These are phyloP conservation scores for Craseonycteris thonglongyai DNA, from an alignment of 2,113 vertebrate species.

Conservation along the genomic window DNA sequence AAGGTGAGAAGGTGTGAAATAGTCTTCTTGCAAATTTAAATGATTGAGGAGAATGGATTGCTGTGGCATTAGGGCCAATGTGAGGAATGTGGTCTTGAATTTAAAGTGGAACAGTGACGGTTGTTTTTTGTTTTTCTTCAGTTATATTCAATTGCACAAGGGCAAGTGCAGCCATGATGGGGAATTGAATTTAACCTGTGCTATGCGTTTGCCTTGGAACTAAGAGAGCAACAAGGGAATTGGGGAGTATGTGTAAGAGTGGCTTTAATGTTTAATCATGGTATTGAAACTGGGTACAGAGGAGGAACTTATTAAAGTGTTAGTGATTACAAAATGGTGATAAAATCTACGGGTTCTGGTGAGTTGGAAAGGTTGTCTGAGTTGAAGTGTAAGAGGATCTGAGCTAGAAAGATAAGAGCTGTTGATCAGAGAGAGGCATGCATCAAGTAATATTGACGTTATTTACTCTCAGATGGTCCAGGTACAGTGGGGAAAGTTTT, in stretches of 20 bases:
- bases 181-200: background rate
- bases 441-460: background rate
- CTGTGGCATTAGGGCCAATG: background rate
- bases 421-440: background rate
- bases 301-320: background rate
- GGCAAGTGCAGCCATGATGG: background rate
- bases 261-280: background rate
- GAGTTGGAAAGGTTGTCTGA: background rate
- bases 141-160: background rate
- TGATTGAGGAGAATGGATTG: background rate
- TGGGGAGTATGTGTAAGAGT: background rate
- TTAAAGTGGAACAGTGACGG: background rate
- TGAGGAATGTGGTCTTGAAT: background rate
- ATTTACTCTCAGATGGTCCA: background rate
- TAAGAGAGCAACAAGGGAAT: background rate
- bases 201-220: background rate
- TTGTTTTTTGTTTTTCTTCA: background rate
- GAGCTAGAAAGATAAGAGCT: background rate
- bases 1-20: background rate
- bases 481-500: background rate
- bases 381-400: background rate
- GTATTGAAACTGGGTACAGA: background rate
- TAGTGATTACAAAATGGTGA: background rate
- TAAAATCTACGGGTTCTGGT: background rate
- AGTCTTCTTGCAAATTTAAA: background rate